phyloP scores from a whole-genome alignment of 2,888 invertebrate genomes.

The Caenorhabditis parvicauda region DNA sequence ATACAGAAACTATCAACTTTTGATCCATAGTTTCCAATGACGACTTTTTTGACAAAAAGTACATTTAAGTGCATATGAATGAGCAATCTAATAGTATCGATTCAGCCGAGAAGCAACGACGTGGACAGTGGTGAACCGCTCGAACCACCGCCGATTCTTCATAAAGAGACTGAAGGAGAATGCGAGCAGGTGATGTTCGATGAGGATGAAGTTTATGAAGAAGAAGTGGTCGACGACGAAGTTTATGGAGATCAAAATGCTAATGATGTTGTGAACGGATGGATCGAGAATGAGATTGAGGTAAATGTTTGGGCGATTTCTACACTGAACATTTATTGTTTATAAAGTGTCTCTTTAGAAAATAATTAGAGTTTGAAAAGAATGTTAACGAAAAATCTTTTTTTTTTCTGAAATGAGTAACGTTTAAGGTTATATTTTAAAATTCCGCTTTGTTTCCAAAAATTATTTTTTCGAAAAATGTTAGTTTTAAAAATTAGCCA shows the following conservation, averaged over 20 bases:
- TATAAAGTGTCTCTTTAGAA: not conserved
- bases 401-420: slow-evolving; percentile 3
- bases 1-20: too few species aligned
- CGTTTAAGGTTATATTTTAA: not conserved
- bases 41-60: too few species aligned
- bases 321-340: not conserved
- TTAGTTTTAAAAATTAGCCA: too few species aligned
- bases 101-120: too few species aligned
- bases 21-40: too few species aligned
- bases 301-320: slow-evolving; percentile 6
- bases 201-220: not conserved
- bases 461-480: too few species aligned
- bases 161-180: slow-evolving; percentile 1
- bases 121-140: too few species aligned
- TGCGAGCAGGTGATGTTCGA: slow-evolving; percentile 1
- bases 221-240: slow-evolving; percentile 1
- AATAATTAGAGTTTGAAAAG: slow-evolving; percentile 17
- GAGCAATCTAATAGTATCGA: too few species aligned
- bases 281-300: slow-evolving; percentile 37
- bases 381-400: slow-evolving; percentile 1
- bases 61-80: too few species aligned
- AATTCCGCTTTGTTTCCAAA: too few species aligned
- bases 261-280: slow-evolving; percentile 13
- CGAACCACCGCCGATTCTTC: slow-evolving; percentile 2
- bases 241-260: too few species aligned